These are phyloP conservation scores for Diabrotica virgifera DNA, from an alignment of 1,140 invertebrate genomes.

Conservation along the genomic window DNA sequence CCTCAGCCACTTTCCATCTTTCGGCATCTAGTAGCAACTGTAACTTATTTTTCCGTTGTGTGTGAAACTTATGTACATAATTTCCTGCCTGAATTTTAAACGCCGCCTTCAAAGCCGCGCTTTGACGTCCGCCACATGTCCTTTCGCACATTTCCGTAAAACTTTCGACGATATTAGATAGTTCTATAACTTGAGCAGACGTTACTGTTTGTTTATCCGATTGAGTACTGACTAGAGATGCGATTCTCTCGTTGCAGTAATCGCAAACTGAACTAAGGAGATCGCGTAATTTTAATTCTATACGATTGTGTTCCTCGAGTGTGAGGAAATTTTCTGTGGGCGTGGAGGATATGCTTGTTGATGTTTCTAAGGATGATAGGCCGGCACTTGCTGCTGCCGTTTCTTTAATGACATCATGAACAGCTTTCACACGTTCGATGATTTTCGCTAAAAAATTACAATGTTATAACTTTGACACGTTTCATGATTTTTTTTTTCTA, in stretches of 20 bases:
- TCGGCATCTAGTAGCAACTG: constrained; percentile 84
- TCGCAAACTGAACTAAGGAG: constrained; percentile 79
- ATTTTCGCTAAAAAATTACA: constrained; percentile 46
- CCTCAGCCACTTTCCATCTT: constrained; percentile 90
- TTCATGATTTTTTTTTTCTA: too few species aligned
- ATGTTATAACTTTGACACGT: not conserved
- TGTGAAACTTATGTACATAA: constrained; percentile 89
- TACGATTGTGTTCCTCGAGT: constrained; percentile 63
- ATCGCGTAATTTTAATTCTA: constrained; percentile 70
- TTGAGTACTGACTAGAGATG: constrained; percentile 77
- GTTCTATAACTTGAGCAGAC: constrained; percentile 72
- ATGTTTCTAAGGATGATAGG: constrained; percentile 17
- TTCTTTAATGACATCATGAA: constrained; percentile 71
- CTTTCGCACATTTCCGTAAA: constrained; percentile 75
- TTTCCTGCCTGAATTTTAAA: constrained; percentile 85
- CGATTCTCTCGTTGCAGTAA: constrained; percentile 88
- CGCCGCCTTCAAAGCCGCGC: constrained; percentile 75
- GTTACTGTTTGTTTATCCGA: constrained; percentile 66
- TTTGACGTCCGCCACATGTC: constrained; percentile 76
- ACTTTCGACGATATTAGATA: constrained; percentile 75
- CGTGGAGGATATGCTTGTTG: constrained; percentile 10
- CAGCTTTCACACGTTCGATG: constrained; percentile 62
- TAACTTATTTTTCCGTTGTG: constrained; percentile 82
- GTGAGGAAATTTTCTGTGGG: constrained; percentile 64
- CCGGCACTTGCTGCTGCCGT: constrained; percentile 61